Evolutionary conservation across 2,113 vertebrate species (phyloP).

Genomic region (Muntiacus reevesi): DNA sequence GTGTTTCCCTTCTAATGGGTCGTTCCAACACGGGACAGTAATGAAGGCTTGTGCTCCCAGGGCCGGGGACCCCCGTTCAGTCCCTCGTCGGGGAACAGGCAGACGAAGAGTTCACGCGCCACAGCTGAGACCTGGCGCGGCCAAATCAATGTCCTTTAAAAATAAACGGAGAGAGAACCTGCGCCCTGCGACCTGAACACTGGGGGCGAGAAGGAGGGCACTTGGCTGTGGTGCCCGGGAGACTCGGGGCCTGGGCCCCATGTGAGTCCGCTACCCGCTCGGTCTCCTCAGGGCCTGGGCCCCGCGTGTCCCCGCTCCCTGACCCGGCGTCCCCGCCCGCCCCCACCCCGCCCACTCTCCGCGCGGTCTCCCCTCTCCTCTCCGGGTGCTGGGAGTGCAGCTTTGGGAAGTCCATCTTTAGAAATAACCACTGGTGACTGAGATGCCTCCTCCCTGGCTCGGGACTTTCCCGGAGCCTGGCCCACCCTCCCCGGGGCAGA

Average conservation of each 20-base stretch:
- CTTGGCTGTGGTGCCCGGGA: background rate
- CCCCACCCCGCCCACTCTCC: fast-evolving
- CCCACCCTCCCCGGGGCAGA: background rate
- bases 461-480: background rate
- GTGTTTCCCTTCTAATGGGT: background rate
- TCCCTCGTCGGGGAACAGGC: background rate
- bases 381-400: background rate
- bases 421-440: background rate
- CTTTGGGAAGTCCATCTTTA: background rate
- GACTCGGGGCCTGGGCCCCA: too few species aligned
- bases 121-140: fast-evolving
- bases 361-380: background rate
- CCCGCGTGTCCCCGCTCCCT: fast-evolving
- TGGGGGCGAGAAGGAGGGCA: background rate
- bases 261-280: too few species aligned
- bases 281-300: background rate
- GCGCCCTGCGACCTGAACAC: background rate
- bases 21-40: background rate
- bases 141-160: background rate
- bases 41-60: background rate
- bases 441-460: background rate
- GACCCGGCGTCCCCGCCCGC: too few species aligned
- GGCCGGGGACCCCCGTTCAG: background rate
- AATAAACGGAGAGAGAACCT: background rate
- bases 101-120: fast-evolving